A percentile compares a stretch with the other conserved stretches of the same genome.
phyloP scores from a whole-genome alignment of 2,113 vertebrate genomes.

The Seriola dumerili region DNA sequence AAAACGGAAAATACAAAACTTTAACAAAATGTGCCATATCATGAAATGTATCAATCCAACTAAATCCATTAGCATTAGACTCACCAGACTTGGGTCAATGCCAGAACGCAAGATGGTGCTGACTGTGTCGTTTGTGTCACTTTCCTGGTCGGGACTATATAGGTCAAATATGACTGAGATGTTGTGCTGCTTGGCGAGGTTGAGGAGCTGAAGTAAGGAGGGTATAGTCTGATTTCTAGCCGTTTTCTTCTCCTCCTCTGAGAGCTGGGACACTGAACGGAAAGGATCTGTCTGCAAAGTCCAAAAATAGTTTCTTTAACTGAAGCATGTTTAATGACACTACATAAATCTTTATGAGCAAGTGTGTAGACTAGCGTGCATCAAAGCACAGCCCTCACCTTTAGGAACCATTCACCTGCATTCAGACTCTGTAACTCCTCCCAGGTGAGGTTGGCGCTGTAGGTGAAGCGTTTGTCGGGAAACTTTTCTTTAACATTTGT shows the following conservation, averaged over 20 bases:
- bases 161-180: slow-evolving; percentile 93
- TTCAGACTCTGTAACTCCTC: slow-evolving; percentile 86
- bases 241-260: slow-evolving; percentile 69
- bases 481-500: slow-evolving; percentile 87
- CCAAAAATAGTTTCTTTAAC: not conserved
- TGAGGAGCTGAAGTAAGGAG: slow-evolving; percentile 80
- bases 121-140: slow-evolving; percentile 82
- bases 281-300: slow-evolving; percentile 88
- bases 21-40: not conserved
- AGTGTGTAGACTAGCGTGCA: not conserved
- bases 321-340: not conserved
- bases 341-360: rapidly evolving
- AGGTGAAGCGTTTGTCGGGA: slow-evolving; percentile 47
- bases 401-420: slow-evolving; percentile 93
- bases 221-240: slow-evolving; percentile 85
- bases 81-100: slow-evolving; percentile 84
- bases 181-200: slow-evolving; percentile 81
- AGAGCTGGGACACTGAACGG: slow-evolving; percentile 81
- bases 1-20: not conserved
- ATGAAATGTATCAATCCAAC: not conserved
- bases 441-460: slow-evolving; percentile 86
- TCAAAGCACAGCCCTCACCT: slow-evolving; percentile 84
- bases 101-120: slow-evolving; percentile 76
- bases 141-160: slow-evolving; percentile 77
- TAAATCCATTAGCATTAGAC: slow-evolving; percentile 9